These are phyloP conservation scores for Cryptomyrus ogoouensis DNA, from an alignment of 2,113 vertebrate genomes.

Conservation along the genomic window DNA sequence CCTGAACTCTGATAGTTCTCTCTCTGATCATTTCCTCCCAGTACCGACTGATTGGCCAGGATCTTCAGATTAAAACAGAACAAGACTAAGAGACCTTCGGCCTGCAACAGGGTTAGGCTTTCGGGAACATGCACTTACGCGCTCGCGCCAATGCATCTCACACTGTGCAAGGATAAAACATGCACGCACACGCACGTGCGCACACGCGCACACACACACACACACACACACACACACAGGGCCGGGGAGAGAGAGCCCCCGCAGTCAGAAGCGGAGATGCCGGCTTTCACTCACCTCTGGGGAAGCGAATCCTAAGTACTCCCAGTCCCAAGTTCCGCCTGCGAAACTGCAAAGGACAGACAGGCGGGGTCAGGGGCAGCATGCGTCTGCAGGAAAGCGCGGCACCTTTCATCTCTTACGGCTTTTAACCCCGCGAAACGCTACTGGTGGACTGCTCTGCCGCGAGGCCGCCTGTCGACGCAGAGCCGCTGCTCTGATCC, in stretches of 20 bases:
- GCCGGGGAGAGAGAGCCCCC: not conserved
- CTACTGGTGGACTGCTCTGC: not conserved
- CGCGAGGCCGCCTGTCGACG: not conserved
- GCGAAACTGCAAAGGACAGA: conserved; percentile 70
- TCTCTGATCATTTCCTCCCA: conserved; percentile 36
- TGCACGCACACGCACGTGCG: not conserved
- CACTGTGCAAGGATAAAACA: not conserved
- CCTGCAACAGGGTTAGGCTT: not conserved
- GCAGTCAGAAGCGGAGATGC: not conserved
- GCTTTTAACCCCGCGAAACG: not conserved
- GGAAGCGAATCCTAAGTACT: conserved; percentile 80
- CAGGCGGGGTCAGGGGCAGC: conserved; percentile 22
- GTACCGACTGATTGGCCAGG: conserved; percentile 37
- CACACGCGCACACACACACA: not conserved
- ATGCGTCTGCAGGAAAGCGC: not conserved
- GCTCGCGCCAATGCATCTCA: not conserved
- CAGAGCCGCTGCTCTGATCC: too few species aligned
- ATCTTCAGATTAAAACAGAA: conserved; percentile 39
- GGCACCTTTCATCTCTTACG: not conserved
- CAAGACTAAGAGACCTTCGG: conserved; percentile 28
- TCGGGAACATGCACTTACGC: not conserved
- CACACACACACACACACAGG: not conserved
- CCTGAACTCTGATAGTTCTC: conserved; percentile 31
- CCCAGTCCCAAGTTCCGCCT: conserved; percentile 82
- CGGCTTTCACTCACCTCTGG: conserved; percentile 65